Base-by-base conservation (phyloP, 2,888 invertebrate species). In the Altica lythri region DNA sequence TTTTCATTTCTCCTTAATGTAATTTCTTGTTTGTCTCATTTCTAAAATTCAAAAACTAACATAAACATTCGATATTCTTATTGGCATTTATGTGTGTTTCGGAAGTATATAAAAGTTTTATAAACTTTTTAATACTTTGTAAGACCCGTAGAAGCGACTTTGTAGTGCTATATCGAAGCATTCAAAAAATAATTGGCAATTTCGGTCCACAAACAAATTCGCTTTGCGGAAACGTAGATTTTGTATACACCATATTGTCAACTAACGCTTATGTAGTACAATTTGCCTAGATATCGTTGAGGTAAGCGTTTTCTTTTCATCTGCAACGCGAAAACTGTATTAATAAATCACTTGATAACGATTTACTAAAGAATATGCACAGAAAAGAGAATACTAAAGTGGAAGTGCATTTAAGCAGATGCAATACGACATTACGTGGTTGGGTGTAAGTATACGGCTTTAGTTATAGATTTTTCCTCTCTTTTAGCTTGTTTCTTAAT, bases 171-270 rank as follows among this genome's bases (percentile, higher is more conserved):
- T 34, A 34, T 34, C 34, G 34, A 2, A 16, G 34, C 34, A 34
- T 34, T 34, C 34, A 34, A 45, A 35, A 35, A 34, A 70, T 34
- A 72, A 72, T 71, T 72, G 72, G 59, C 70, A 71, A 72, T 72
- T 72, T 69, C 69, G 65, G 68, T 67, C 66, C 63, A 68, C 70
- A 71, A 70, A 70, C 70, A 72, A 70, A 67, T 70, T 72, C 68
- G 68, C 67, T 71, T 66, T 65, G 63, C 59, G 60, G 64, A 63
- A 64, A 66, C 67, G 68, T 69, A 68, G 69, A 69, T 72, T 70
- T 66, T 69, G 66, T 66, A 60, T 62, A 68, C 62, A 63, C 63
- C 63, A 61, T 62, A 62, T 63, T 62, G 60, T 64, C 61, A 47
- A 55, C 55, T 55, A 46, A 46, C 51, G 38, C 38, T 57, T 44